A percentile compares a stretch with the other conserved stretches of the same genome.
Evolutionary conservation across 1,140 invertebrate species (phyloP).

Genomic region (Metaphire vulgaris): DNA sequence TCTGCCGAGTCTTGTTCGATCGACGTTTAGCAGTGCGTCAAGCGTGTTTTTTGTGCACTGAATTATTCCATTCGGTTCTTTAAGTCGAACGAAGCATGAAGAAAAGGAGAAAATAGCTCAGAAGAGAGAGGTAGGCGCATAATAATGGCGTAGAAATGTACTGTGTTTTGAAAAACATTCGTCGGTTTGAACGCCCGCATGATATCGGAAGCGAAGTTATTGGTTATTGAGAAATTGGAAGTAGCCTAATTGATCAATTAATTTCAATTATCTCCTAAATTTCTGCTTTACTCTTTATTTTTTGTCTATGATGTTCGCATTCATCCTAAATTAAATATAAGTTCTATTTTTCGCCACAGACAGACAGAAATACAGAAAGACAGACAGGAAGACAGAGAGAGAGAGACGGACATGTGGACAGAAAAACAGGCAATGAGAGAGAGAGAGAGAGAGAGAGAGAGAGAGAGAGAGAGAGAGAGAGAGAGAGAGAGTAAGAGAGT

Average conservation of each 20-base stretch:
- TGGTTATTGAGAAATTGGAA: no score
- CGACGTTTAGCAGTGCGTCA: no score
- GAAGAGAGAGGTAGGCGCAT: no score
- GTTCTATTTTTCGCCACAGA: neutral
- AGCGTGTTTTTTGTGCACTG: no score
- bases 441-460: constrained; percentile 17
- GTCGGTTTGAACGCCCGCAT: neutral
- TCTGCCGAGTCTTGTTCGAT: no score
- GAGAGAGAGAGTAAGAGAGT: constrained; percentile 22
- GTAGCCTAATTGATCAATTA: no score
- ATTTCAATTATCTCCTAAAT: neutral
- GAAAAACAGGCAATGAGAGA: neutral
- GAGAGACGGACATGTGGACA: neutral
- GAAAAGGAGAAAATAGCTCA: no score
- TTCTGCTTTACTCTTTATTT: neutral
- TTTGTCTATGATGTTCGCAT: neutral
- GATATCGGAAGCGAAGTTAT: neutral
- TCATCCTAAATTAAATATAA: neutral
- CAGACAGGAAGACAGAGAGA: constrained; percentile 6
- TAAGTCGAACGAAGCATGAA: no score
- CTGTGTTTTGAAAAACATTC: neutral
- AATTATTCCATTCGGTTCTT: no score
- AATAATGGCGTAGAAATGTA: no score
- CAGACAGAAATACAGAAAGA: neutral
- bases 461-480: constrained; percentile 54